phyloP scores from a whole-genome alignment of 1,140 invertebrate genomes.

The Caerostris darwini region DNA sequence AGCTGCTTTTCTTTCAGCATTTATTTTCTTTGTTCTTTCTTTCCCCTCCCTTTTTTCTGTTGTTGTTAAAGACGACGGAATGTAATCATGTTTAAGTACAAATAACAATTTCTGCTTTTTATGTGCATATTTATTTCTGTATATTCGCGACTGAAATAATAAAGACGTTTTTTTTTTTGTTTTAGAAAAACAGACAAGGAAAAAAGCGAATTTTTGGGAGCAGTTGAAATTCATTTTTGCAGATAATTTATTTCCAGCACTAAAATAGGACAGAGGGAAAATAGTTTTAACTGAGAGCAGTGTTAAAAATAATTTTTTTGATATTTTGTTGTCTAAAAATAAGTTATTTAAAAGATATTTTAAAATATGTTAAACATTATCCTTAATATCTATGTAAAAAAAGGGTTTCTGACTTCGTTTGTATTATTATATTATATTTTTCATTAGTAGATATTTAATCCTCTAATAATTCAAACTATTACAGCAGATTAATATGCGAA shows the following conservation, averaged over 20 bases:
- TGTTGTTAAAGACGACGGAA: background rate
- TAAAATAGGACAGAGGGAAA: background rate
- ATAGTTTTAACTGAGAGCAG: background rate
- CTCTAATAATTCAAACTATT: too few species aligned
- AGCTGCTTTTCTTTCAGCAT: background rate
- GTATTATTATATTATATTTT: too few species aligned
- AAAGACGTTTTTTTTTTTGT: background rate
- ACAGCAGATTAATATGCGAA: too few species aligned
- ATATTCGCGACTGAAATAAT: background rate
- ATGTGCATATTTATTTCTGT: constrained; percentile 10
- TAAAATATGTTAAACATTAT: too few species aligned
- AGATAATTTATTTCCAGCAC: background rate
- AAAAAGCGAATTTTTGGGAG: background rate
- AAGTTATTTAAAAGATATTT: background rate
- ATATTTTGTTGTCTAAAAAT: background rate
- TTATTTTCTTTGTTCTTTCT: background rate
- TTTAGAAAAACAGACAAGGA: background rate
- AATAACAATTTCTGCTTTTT: constrained; percentile 30
- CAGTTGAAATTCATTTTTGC: background rate
- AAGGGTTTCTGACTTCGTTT: too few species aligned
- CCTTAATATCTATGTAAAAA: too few species aligned
- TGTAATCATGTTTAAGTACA: constrained; percentile 43
- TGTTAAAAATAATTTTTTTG: background rate
- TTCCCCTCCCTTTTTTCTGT: background rate
- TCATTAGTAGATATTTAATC: too few species aligned